Evolutionary conservation across 2,797 vertebrate species (phyloP), one percentile per base, ranked within the genome.

Genomic region (Poecilia picta): DNA sequence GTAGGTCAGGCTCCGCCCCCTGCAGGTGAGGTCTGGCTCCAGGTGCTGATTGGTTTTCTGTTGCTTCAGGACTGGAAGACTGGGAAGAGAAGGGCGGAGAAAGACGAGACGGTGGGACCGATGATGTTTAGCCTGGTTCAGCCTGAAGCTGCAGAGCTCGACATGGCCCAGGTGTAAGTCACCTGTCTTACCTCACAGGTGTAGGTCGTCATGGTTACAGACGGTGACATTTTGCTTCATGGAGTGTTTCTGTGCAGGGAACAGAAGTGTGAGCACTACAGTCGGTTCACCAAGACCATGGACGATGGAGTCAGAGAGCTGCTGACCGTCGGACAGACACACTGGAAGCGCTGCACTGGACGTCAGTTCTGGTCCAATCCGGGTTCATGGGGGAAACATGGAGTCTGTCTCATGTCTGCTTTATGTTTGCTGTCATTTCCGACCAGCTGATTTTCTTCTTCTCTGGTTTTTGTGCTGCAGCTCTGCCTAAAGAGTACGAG

Each of bases 21-120:
- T 33, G 36, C 28, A 68, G 75, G 62, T 68, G 62, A n/a, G 4
- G 0, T 25, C 16, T 66, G 39, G 70, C 59, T 51, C 20, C 20
- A 51, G 20, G 15, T 74, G 1, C 75, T 73, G 64, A 82, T 77
- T 82, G 57, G 1, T 72, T 8, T 76, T 20, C 28, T 43, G 25
- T 47, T 81, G 66, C 84, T 86, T 59, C 75, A 98, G 97, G 97
- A 97, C 11, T 98, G 97, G 97, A 98, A 98, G 91, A 91, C 91
- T 0, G 97, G 97, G 66, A 98, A 98, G 91, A 94, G 97, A 89
- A 97, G 95, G 94, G 96, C 97, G 18, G 97, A 98, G 91, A 97
- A 95, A 89, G 97, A 98, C 46, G 97, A 98, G 89, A 93, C 90
- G 12, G 96, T 96, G 31, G 97, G 97, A 75, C 95, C 97, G 1